Evolutionary conservation across 2,797 vertebrate species (phyloP).

Genomic region (Neosilurus hyrtlii): DNA sequence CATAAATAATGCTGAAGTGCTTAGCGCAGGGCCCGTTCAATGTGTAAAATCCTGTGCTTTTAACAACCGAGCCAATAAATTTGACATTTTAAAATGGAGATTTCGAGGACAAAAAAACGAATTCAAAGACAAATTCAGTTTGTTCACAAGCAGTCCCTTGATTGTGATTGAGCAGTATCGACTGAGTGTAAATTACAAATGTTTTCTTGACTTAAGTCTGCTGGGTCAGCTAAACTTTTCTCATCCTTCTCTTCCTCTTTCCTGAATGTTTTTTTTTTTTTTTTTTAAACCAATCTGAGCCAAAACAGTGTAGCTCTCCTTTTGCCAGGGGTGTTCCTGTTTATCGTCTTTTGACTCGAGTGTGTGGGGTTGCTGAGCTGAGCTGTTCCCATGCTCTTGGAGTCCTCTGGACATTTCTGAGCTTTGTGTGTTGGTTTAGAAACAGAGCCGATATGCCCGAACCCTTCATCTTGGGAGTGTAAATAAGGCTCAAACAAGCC

Average conservation of each 20-base stretch:
- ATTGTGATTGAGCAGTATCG: not conserved
- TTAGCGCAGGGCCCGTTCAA: constrained; percentile 19
- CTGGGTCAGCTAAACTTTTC: constrained; percentile 4
- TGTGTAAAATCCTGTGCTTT: constrained; percentile 17
- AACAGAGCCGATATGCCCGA: constrained; percentile 69
- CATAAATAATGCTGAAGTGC: constrained; percentile 47
- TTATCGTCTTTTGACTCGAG: constrained; percentile 62
- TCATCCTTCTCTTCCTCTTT: not conserved
- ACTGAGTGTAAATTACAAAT: not conserved
- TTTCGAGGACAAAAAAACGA: constrained; percentile 36
- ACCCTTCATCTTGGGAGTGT: constrained; percentile 75
- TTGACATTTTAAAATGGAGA: constrained; percentile 18
- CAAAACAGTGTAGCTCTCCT: not conserved
- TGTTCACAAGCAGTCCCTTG: not conserved
- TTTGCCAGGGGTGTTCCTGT: not conserved
- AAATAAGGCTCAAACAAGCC: constrained; percentile 88
- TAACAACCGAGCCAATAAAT: constrained; percentile 51
- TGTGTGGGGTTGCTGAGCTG: constrained; percentile 59
- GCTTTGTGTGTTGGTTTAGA: constrained; percentile 55
- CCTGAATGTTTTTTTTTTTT: not conserved
- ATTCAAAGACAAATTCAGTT: constrained; percentile 16
- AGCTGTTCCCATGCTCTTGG: constrained; percentile 66
- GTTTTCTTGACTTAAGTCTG: not conserved
- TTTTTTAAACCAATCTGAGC: not conserved
- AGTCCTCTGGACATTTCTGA: constrained; percentile 57